These are phyloP conservation scores for Pecten maximus DNA, from an alignment of 2,888 invertebrate species.

Conservation along the genomic window DNA sequence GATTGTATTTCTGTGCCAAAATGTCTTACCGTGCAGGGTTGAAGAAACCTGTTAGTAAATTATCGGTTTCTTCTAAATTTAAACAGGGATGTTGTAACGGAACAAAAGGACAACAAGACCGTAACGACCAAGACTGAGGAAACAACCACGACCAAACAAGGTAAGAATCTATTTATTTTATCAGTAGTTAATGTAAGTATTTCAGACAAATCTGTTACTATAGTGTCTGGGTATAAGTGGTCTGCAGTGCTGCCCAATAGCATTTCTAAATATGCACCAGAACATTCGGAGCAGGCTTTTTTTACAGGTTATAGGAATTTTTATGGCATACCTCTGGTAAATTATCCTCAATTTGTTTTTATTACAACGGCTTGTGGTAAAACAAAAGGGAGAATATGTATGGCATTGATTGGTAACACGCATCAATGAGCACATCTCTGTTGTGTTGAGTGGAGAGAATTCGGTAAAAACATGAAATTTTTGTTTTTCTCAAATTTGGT, in stretches of 20 bases:
- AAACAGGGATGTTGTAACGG: slow-evolving; percentile 57
- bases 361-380: background rate
- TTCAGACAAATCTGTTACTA: background rate
- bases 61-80: slow-evolving; percentile 61
- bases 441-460: too few relatives aligned
- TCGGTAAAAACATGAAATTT: too few relatives aligned
- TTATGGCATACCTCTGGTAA: slow-evolving; percentile 2
- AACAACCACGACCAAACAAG: background rate
- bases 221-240: background rate
- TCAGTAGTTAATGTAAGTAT: background rate
- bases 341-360: background rate
- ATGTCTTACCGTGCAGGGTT: background rate
- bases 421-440: background rate
- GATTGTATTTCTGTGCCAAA: background rate
- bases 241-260: background rate
- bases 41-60: slow-evolving; percentile 45
- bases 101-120: slow-evolving; percentile 35
- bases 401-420: background rate
- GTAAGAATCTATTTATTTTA: background rate
- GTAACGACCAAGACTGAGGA: slow-evolving; percentile 15
- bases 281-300: background rate
- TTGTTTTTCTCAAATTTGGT: too few relatives aligned
- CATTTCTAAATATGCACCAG: background rate
- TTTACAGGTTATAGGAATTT: background rate
- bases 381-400: background rate